Conservation (phyloP, 1,140 invertebrate species). For the Aphaenogaster floridana region DNA sequence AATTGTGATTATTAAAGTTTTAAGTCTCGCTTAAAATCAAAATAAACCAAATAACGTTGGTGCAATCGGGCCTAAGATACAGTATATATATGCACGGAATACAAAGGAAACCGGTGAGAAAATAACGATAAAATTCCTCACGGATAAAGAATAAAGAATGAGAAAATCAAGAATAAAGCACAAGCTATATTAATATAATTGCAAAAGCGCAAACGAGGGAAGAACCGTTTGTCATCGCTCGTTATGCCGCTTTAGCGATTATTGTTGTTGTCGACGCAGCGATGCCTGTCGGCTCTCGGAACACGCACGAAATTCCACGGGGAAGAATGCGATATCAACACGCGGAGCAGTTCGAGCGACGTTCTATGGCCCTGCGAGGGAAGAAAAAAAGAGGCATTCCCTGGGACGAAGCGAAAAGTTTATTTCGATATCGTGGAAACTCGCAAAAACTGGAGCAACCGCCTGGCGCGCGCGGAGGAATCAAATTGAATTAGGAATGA, state of each 20-base stretch:
- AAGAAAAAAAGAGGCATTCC: conserved; percentile 1
- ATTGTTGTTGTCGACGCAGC: conserved; percentile 27
- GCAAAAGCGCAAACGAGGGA: background rate
- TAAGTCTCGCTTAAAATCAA: too few relatives aligned
- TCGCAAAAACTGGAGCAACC: conserved; percentile 44
- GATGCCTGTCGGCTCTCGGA: background rate
- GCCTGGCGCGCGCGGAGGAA: background rate
- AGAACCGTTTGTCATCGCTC: background rate
- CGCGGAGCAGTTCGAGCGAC: background rate
- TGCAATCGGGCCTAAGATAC: too few relatives aligned
- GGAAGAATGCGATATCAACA: conserved; percentile 59
- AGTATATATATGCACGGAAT: background rate
- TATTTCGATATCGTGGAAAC: conserved; percentile 5
- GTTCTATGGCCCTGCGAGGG: background rate
- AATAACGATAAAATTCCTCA: background rate
- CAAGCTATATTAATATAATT: background rate
- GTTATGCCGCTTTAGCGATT: background rate
- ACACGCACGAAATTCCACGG: background rate
- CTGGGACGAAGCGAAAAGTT: background rate
- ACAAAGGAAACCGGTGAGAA: background rate
- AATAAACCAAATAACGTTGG: too few relatives aligned
- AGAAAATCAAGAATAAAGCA: background rate
- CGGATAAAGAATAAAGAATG: background rate
- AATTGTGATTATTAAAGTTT: too few relatives aligned
- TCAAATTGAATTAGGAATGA: conserved; percentile 33